Percentiles rank a stretch among this genome's conserved stretches.
phyloP scores from a whole-genome alignment of 2,888 invertebrate genomes.

The Orthosia cruda region DNA sequence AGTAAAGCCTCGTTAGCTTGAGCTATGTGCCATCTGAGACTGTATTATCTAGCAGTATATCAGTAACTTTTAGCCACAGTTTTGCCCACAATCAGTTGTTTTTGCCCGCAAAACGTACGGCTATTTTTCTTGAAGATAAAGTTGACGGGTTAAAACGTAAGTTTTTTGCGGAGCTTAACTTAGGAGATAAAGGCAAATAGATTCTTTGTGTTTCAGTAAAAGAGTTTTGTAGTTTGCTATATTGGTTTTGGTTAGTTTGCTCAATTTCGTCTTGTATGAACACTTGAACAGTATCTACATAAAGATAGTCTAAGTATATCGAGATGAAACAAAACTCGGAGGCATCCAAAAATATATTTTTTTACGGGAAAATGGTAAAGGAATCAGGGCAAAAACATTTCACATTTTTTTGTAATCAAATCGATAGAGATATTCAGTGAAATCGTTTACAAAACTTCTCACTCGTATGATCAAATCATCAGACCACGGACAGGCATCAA shows the following conservation, averaged over 20 bases:
- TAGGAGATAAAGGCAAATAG: conserved; percentile 36
- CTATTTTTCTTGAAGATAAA: conserved; percentile 48
- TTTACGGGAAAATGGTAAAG: not conserved
- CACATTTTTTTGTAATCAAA: conserved; percentile 7
- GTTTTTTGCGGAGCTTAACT: conserved; percentile 16
- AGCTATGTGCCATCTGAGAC: conserved; percentile 87
- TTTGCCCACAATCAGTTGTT: conserved; percentile 59
- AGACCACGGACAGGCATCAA: conserved; percentile 62
- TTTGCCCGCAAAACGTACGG: conserved; percentile 36
- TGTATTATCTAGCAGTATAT: conserved; percentile 76
- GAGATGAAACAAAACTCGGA: not conserved
- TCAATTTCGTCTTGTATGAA: not conserved
- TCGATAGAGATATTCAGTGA: conserved; percentile 31
- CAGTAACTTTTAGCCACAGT: conserved; percentile 72
- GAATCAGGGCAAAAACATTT: not conserved
- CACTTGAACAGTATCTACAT: not conserved
- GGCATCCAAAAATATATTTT: not conserved
- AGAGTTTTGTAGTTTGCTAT: conserved; percentile 20
- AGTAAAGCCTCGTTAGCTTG: conserved; percentile 90
- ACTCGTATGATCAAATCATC: conserved; percentile 64
- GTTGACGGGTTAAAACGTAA: conserved; percentile 54
- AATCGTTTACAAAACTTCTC: conserved; percentile 57
- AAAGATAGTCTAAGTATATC: not conserved
- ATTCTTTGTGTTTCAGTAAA: conserved; percentile 29
- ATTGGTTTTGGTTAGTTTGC: conserved; percentile 31